Base-by-base conservation (phyloP, 2,797 vertebrate genomes). In the Sebastes minor region DNA sequence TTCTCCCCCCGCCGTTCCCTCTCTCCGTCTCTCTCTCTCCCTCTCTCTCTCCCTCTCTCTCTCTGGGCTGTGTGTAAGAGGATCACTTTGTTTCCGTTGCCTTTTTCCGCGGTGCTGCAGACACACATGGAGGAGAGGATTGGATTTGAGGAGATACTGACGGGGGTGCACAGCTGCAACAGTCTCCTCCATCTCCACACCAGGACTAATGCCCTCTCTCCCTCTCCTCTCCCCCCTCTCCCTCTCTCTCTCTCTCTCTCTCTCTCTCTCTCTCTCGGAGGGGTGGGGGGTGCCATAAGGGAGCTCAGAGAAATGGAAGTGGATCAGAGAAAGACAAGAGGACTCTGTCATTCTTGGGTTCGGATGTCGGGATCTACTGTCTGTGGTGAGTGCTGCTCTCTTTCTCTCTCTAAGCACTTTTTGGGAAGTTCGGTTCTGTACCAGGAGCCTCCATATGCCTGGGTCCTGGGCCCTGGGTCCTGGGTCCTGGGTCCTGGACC, bases 91-190 rank as follows among this genome's bases (percentile, higher is more conserved):
- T 94, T 93, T 94, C 90, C 80, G 86, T 90, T 88, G 91, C 85
- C 88, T 92, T 90, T 92, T 89, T 92, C 86, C 62, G 78, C 87
- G 80, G 90, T 88, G 86, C 89, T 81, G 92, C 84, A 87, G 86
- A 92, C 89, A 81, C 89, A 88, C 86, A 89, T 87, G 89, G 84
- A 90, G 89, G 79, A 89, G 88, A 89, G 81, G 86, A 88, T 9
- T 86, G 91, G 90, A 91, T 91, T 91, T 93, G 91, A 92, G 91
- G 83, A 91, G 93, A 93, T 92, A 92, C 86, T 91, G 92, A 91
- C 86, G 91, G 89, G 96, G 96, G 93, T 95, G 96, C 96, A 97
- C 96, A 96, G 96, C 97, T 96, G 96, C 97, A 96, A 94, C 77
- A 94, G 95, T 95, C 95, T 91, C 94, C 94, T 96, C 91, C 91